These are phyloP conservation scores for Pseudomugil tenellus DNA, from an alignment of 2,797 vertebrate species.

Conservation along the genomic window DNA sequence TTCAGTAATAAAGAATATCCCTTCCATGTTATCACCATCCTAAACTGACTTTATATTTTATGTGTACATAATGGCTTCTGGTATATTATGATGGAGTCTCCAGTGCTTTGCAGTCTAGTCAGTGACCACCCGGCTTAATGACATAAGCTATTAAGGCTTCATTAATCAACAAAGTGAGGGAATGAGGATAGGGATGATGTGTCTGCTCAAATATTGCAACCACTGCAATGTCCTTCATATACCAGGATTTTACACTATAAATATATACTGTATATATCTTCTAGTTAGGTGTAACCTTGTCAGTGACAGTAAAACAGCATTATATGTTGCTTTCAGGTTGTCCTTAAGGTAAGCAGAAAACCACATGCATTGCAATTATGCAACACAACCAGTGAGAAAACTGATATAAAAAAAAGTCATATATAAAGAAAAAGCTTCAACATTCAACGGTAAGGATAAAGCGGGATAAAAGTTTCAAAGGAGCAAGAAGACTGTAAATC, in stretches of 20 bases:
- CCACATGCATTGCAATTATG: neutral
- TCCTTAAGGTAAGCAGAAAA: neutral
- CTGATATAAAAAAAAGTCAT: neutral
- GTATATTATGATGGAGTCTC: conserved; percentile 44
- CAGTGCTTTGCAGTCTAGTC: conserved; percentile 44
- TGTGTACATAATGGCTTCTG: conserved; percentile 16
- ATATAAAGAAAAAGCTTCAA: too few relatives aligned
- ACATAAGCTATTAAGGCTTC: conserved; percentile 60
- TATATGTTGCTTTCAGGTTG: neutral
- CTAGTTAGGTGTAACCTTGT: neutral
- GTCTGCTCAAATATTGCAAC: conserved; percentile 35
- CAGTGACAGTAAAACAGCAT: neutral
- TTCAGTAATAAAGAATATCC: conserved; percentile 5
- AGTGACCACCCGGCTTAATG: conserved; percentile 62
- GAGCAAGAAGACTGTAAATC: conserved; percentile 53
- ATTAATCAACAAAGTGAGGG: conserved; percentile 65
- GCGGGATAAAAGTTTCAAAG: conserved; percentile 65
- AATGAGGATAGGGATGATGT: conserved; percentile 41
- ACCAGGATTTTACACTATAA: conserved; percentile 23
- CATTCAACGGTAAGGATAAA: conserved; percentile 20
- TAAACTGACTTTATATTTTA: conserved; percentile 7
- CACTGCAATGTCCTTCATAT: conserved; percentile 50
- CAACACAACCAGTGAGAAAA: conserved; percentile 2
- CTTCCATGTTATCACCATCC: conserved; percentile 12
- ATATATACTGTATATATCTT: neutral